Evolutionary conservation across 1,140 invertebrate species (phyloP).

Genomic region (Diorhabda sublineata): DNA sequence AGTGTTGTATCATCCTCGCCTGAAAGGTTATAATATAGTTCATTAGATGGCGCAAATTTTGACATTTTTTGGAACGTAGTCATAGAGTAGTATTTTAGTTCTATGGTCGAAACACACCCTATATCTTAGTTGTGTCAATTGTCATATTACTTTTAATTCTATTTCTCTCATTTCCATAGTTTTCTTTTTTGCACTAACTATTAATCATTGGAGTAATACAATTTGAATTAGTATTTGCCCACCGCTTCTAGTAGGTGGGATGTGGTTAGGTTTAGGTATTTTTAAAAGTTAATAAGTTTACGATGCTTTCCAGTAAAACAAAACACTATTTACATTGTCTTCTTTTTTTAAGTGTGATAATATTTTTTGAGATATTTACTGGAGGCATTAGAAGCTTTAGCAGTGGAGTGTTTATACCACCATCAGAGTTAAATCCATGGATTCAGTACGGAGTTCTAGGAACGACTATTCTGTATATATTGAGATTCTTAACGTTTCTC

Average conservation of each 20-base stretch:
- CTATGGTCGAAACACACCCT: too few relatives aligned
- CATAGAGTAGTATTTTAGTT: too few relatives aligned
- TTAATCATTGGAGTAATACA: background rate
- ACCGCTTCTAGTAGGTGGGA: background rate
- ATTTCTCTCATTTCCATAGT: too few relatives aligned
- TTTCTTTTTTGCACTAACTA: too few relatives aligned
- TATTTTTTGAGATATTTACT: slow-evolving; percentile 72
- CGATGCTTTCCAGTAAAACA: slow-evolving; percentile 59
- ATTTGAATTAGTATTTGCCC: background rate
- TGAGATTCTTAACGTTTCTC: slow-evolving; percentile 79
- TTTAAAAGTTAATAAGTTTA: slow-evolving; percentile 8
- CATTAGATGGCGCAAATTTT: too few relatives aligned
- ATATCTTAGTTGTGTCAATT: too few relatives aligned
- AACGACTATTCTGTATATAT: slow-evolving; percentile 69
- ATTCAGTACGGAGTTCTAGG: slow-evolving; percentile 70
- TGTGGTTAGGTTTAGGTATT: background rate
- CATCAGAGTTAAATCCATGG: slow-evolving; percentile 72
- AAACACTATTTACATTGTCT: slow-evolving; percentile 77
- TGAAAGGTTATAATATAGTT: too few relatives aligned
- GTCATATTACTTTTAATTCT: too few relatives aligned
- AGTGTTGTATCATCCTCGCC: too few relatives aligned
- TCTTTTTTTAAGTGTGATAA: slow-evolving; percentile 69
- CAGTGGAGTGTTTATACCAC: slow-evolving; percentile 57
- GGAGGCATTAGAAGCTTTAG: slow-evolving; percentile 69
- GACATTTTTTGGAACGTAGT: too few relatives aligned